These are phyloP conservation scores for Typhlomys cinereus DNA, from an alignment of 2,113 vertebrate species.

Conservation along the genomic window DNA sequence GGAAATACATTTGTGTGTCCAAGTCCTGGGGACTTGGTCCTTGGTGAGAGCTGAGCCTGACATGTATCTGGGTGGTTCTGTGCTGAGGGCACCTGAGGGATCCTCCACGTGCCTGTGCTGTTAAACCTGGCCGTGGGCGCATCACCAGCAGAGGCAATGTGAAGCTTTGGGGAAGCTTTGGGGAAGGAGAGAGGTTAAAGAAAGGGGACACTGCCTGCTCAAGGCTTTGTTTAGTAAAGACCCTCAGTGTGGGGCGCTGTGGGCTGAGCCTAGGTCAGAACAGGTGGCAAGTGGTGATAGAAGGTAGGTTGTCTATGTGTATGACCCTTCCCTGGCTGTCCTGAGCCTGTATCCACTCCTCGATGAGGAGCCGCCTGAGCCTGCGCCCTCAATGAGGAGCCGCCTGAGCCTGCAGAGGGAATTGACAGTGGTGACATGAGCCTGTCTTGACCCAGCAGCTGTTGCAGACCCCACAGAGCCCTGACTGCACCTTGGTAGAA, in stretches of 20 bases:
- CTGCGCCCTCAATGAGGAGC: background rate
- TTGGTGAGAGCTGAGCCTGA: background rate
- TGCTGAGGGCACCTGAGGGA: background rate
- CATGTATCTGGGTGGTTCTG: background rate
- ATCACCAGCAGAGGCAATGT: background rate
- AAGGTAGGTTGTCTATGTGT: background rate
- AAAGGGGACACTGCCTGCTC: background rate
- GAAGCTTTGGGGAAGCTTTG: too few species aligned
- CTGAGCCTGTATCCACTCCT: background rate
- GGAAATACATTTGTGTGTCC: background rate
- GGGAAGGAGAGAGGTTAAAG: background rate
- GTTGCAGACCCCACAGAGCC: background rate
- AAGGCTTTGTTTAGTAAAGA: background rate
- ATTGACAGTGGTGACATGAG: background rate
- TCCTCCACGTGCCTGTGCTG: background rate
- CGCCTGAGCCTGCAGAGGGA: background rate
- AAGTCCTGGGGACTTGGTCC: background rate
- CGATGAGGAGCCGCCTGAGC: background rate
- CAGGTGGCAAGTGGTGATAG: background rate
- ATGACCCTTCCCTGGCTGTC: background rate
- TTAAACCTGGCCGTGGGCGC: background rate
- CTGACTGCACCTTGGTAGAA: background rate
- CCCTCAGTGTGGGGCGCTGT: background rate
- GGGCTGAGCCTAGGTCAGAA: background rate
- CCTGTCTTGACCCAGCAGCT: background rate